Evolutionary conservation across 2,113 vertebrate genomes (phyloP).

Genomic region (Phyllostomus hastatus): DNA sequence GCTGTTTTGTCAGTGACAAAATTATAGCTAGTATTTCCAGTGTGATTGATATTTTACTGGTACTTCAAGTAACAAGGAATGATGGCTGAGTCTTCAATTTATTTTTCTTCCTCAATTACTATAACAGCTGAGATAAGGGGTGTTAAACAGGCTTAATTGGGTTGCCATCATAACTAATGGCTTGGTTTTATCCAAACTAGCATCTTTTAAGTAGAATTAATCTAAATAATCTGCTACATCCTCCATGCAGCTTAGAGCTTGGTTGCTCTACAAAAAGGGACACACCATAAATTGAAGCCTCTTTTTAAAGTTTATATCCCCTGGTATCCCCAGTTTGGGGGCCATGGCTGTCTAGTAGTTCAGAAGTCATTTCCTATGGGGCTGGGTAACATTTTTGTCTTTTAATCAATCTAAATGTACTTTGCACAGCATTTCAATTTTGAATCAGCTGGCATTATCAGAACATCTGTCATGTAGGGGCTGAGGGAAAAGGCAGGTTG

Average conservation of each 20-base stretch:
- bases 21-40: slow-evolving; percentile 78
- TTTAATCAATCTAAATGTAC: neutral
- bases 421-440: slow-evolving; percentile 33
- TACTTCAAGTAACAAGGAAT: slow-evolving; percentile 73
- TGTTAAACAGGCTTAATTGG: slow-evolving; percentile 80
- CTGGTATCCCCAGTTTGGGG: accelerated
- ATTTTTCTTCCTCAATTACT: slow-evolving; percentile 80
- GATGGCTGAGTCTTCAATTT: slow-evolving; percentile 73
- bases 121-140: slow-evolving; percentile 78
- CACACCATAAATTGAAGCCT: neutral
- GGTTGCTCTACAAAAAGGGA: slow-evolving; percentile 57
- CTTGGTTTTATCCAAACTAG: slow-evolving; percentile 75
- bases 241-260: slow-evolving; percentile 42
- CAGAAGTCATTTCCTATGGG: neutral
- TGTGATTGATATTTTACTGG: slow-evolving; percentile 77
- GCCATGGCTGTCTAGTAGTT: neutral
- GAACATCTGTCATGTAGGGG: neutral
- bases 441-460: neutral
- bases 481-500: neutral
- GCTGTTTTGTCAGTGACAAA: slow-evolving; percentile 64
- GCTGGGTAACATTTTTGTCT: neutral
- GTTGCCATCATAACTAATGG: slow-evolving; percentile 81
- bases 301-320: neutral
- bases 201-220: slow-evolving; percentile 77
- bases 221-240: slow-evolving; percentile 72